Conservation (phyloP, 2,797 vertebrate species). For the Chaunax sp. region DNA sequence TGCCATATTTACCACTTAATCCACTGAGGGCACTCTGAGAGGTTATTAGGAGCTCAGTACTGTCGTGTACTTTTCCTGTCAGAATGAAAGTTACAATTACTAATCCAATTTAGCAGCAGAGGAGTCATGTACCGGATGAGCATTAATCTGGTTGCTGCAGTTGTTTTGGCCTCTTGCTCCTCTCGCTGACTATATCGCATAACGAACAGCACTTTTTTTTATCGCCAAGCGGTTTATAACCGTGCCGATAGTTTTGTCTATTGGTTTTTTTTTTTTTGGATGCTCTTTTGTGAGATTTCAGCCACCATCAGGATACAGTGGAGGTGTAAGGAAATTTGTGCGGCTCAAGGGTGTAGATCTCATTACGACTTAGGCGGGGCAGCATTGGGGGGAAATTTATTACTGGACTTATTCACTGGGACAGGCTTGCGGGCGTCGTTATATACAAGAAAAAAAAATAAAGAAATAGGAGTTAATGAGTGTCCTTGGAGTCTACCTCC, state of each 20-base stretch:
- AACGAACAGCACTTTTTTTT: slow-evolving; percentile 2
- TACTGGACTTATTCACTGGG: too few species aligned
- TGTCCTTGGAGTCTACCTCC: too few species aligned
- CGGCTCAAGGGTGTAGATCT: neutral
- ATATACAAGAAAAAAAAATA: too few species aligned
- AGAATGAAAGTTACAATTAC: slow-evolving; percentile 60
- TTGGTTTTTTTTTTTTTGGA: neutral
- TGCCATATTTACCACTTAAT: slow-evolving; percentile 70
- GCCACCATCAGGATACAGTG: neutral
- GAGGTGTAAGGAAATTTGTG: slow-evolving; percentile 2
- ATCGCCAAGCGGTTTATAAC: neutral
- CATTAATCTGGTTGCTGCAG: slow-evolving; percentile 57
- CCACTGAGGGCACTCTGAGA: slow-evolving; percentile 58
- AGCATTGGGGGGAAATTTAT: too few species aligned
- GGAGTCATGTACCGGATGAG: slow-evolving; percentile 44
- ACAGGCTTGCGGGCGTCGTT: too few species aligned
- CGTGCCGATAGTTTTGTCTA: neutral
- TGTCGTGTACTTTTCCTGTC: slow-evolving; percentile 61
- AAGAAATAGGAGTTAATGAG: too few species aligned
- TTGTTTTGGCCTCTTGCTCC: slow-evolving; percentile 39
- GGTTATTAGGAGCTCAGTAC: slow-evolving; percentile 64
- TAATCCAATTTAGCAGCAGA: slow-evolving; percentile 72
- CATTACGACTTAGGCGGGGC: too few species aligned
- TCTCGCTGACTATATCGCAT: neutral
- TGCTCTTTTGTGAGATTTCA: neutral